Percentiles rank a stretch among this genome's conserved stretches.
Conservation (phyloP, 2,888 invertebrate species). For the Celastrina argiolus region DNA sequence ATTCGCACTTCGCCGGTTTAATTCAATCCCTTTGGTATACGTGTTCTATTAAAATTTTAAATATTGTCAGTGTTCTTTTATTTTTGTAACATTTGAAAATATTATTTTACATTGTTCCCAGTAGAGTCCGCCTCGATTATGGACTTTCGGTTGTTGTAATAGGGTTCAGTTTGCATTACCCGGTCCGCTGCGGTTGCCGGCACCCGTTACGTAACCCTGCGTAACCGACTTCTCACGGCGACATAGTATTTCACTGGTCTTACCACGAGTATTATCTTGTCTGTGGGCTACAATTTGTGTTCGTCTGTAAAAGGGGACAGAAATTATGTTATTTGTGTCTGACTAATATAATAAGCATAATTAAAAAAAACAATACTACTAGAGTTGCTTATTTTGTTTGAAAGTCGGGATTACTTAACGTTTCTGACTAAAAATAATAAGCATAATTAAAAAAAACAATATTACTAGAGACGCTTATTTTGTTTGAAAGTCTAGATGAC, state of each 20-base stretch:
- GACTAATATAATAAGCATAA: too few species aligned
- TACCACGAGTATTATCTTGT: neutral
- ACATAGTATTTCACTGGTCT: constrained; percentile 10
- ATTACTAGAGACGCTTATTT: too few species aligned
- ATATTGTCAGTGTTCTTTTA: neutral
- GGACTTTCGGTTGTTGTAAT: neutral
- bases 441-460: too few species aligned
- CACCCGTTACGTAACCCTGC: constrained; percentile 11
- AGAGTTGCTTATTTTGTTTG: too few species aligned
- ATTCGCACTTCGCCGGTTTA: too few species aligned
- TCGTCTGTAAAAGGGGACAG: neutral
- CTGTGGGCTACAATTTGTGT: constrained; percentile 1
- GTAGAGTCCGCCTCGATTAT: neutral
- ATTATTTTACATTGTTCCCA: neutral
- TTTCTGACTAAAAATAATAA: too few species aligned
- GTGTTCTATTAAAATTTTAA: too few species aligned
- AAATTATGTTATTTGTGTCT: neutral
- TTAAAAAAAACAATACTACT: too few species aligned
- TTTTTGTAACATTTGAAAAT: neutral
- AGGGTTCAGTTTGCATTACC: neutral
- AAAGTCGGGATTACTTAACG: too few species aligned
- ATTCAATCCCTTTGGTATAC: too few species aligned
- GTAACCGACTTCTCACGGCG: constrained; percentile 5
- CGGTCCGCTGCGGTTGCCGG: neutral
- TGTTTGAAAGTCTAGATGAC: too few species aligned